Conservation (phyloP, 2,888 invertebrate species). For the Axea sp. region DNA sequence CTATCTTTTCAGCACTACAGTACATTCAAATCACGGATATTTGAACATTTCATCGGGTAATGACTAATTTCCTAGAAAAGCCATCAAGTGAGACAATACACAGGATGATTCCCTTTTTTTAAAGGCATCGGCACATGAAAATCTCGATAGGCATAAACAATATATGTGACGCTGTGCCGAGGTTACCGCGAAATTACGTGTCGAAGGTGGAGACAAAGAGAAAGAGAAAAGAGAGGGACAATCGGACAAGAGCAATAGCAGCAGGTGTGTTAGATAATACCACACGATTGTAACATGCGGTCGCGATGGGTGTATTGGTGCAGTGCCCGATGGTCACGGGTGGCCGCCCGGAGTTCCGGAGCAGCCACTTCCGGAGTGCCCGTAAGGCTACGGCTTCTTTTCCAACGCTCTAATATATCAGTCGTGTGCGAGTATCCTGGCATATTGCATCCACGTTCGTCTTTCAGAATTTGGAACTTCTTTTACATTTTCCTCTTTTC, state of each 20-base stretch:
- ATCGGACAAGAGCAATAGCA: slow-evolving; percentile 31
- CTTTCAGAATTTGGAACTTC: slow-evolving; percentile 35
- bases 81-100: slow-evolving; percentile 13
- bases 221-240: slow-evolving; percentile 49
- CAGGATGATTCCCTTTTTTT: slow-evolving; percentile 2
- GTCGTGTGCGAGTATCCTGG: slow-evolving; percentile 48
- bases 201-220: slow-evolving; percentile 54
- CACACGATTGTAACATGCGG: slow-evolving; percentile 47
- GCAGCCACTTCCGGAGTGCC: slow-evolving; percentile 76
- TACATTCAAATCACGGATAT: neutral
- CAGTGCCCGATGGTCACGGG: slow-evolving; percentile 75
- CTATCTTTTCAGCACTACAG: no score
- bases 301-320: slow-evolving; percentile 66
- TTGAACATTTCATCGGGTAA: slow-evolving; percentile 4
- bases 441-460: slow-evolving; percentile 48
- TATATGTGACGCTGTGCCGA: slow-evolving; percentile 25
- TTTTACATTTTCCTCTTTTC: neutral
- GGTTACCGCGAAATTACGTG: slow-evolving; percentile 26
- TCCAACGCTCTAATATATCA: slow-evolving; percentile 58
- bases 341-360: slow-evolving; percentile 78
- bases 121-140: slow-evolving; percentile 20
- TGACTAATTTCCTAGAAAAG: slow-evolving; percentile 6
- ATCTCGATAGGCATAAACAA: slow-evolving; percentile 22
- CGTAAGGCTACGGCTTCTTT: slow-evolving; percentile 73
- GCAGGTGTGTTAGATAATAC: slow-evolving; percentile 71